Evolutionary conservation across 2,797 vertebrate species (phyloP), one percentile per base, ranked within the genome.

Genomic region (Rhinogobio ventralis): DNA sequence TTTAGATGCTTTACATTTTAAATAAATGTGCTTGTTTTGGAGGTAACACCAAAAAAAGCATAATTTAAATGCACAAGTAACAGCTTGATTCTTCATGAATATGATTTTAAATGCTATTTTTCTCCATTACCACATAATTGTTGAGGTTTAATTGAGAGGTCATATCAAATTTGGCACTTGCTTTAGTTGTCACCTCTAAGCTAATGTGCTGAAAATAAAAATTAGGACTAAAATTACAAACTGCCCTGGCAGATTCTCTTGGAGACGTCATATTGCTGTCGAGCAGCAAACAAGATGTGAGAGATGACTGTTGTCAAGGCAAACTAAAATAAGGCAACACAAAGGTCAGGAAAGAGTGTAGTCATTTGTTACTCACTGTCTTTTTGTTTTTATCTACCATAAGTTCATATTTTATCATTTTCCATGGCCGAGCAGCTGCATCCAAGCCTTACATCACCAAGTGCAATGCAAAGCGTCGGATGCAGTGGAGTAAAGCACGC

Each of bases 221-320:
- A 83, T 55, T 57, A 83, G 46, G 64, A 84, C 62, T 77, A 69
- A 51, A 69, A 68, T 84, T 77, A 77, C 39, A 4, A 45, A 57
- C 46, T 17, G n/a, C 45, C 8, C 25, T 33, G 62, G 64, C 36
- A 67, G 81, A 84, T 84, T 84, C 72, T 25, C 25, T n/a, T 5
- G 49, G 23, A 62, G 51, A 53, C 2, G 3, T 66, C 46, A 55
- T 75, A 67, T 92, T 66, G 77, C 87, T 79, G 85, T 81, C 90
- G 85, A 91, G 88, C 90, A 91, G 90, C 23, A 75, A 89, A 89
- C 82, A 86, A 76, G 66, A 33, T 76, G 19, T 55, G 81, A 76
- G 9, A 49, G 15, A 30, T 74, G 69, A 77, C 62, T 68, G 62
- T 33, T 57, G 53, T 57, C 62, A 55, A 57, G 13, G n/a, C 68